phyloP scores from a whole-genome alignment of 2,888 invertebrate genomes.

The Mycogona germanica region DNA sequence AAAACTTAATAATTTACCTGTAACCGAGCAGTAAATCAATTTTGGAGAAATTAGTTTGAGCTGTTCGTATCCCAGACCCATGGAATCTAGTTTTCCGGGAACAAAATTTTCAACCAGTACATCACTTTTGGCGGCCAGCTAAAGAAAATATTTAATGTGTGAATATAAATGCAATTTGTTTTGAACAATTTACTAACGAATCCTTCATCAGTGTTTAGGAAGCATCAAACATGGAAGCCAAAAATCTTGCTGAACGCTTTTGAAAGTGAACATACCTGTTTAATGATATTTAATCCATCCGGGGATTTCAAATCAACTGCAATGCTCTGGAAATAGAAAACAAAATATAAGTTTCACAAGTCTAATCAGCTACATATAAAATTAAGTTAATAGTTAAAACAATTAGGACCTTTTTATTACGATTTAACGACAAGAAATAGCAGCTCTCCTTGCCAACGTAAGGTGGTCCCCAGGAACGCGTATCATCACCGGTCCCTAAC shows the following conservation, averaged over 20 bases:
- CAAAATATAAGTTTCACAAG: not conserved
- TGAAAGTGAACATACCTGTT: slow-evolving; percentile 24
- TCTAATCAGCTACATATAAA: not conserved
- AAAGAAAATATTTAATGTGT: not conserved
- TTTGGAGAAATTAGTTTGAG: slow-evolving; percentile 55
- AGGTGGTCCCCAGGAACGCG: slow-evolving; percentile 88
- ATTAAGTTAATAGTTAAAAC: slow-evolving; percentile 1
- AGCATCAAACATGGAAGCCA: not conserved
- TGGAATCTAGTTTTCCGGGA: slow-evolving; percentile 64
- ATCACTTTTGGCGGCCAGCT: slow-evolving; percentile 65
- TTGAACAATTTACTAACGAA: slow-evolving; percentile 5
- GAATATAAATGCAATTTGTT: not conserved
- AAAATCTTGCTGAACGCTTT: not conserved
- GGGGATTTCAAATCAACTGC: slow-evolving; percentile 67
- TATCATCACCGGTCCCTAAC: slow-evolving; percentile 60
- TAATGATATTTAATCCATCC: slow-evolving; percentile 41
- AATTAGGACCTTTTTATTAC: slow-evolving; percentile 64
- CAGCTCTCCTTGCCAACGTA: slow-evolving; percentile 55
- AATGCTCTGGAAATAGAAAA: slow-evolving; percentile 48
- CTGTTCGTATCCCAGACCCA: slow-evolving; percentile 67
- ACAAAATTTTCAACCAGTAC: slow-evolving; percentile 87
- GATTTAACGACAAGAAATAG: slow-evolving; percentile 78
- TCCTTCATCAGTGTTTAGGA: not conserved
- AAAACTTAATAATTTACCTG: too few species aligned
- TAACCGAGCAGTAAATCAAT: slow-evolving; percentile 84